Conservation (phyloP, 2,797 vertebrate species). For the Garrulus glandarius region DNA sequence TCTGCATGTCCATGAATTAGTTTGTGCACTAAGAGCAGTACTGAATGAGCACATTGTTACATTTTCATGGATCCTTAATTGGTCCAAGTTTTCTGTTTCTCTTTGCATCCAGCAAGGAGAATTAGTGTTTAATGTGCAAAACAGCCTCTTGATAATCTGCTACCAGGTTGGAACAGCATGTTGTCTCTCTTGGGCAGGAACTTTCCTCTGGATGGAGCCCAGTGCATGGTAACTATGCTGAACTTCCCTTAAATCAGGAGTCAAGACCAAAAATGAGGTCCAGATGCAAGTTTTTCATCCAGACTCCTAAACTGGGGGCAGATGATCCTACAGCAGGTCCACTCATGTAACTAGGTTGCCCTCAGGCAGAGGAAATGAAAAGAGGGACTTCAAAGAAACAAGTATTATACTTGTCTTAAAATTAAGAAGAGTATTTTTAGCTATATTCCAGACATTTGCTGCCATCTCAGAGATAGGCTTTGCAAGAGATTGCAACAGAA, state of each 20-base stretch:
- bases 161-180: background rate
- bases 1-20: background rate
- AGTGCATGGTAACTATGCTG: background rate
- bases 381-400: background rate
- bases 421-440: background rate
- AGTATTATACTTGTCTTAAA: background rate
- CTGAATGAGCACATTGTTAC: background rate
- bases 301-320: background rate
- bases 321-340: background rate
- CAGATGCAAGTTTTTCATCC: background rate
- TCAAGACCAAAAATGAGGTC: background rate
- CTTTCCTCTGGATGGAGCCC: background rate
- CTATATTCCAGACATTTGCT: background rate
- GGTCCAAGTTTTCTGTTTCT: background rate
- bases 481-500: background rate
- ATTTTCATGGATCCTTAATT: background rate
- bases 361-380: background rate
- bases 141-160: background rate
- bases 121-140: background rate
- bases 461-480: background rate
- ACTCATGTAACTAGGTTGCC: background rate
- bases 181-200: background rate
- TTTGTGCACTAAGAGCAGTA: background rate
- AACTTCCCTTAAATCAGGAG: background rate
- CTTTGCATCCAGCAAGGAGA: background rate